Evolutionary conservation across 2,888 invertebrate genomes (phyloP), one percentile per base, ranked within the genome.

Genomic region (Formica aserva): DNA sequence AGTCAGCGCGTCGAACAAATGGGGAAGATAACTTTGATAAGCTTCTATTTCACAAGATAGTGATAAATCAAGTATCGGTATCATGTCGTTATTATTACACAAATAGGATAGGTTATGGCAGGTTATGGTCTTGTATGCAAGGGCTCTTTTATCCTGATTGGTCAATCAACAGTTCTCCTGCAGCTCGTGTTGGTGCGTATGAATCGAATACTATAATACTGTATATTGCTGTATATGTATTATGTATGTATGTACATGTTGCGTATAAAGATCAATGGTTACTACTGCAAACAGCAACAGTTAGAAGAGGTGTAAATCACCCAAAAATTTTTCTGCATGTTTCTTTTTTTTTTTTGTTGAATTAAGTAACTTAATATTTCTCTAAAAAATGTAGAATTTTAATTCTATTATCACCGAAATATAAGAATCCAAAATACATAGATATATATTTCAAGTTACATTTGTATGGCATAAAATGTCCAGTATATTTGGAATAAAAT

Each of bases 21-120:
- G 32, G 55, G 76, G 6, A 52, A 90, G 92, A 92, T 92, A 92
- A 87, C 83, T 87, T 52, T 76, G 89, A 91, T 92, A 92, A 92
- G 90, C 84, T 85, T 83, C 29, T 80, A 86, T 88, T 85, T 85
- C 75, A 85, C 63, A 72, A 48, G 63, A 29, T 60, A 29, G 63
- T 71, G 90, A 92, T 91, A 92, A 91, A 87, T 75, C 60, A 77
- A 29, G 60, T 81, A 81, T 67, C 77, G 80, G 83, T 82, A 84
- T 82, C 72, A 32, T 66, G 57, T 75, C 22, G 84, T 60, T 75
- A 41, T 32, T 74, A 52, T 75, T 57, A 22, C 69, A 52, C n/a
- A 29, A 26, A 81, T 62, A 67, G 71, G 29, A 81, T 62, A 74
- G 67, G 57, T 48, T 74, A 29, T 32, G 65, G 3, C 52, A 74